Conservation (phyloP, 2,797 vertebrate genomes). For the Furcifer pardalis region DNA sequence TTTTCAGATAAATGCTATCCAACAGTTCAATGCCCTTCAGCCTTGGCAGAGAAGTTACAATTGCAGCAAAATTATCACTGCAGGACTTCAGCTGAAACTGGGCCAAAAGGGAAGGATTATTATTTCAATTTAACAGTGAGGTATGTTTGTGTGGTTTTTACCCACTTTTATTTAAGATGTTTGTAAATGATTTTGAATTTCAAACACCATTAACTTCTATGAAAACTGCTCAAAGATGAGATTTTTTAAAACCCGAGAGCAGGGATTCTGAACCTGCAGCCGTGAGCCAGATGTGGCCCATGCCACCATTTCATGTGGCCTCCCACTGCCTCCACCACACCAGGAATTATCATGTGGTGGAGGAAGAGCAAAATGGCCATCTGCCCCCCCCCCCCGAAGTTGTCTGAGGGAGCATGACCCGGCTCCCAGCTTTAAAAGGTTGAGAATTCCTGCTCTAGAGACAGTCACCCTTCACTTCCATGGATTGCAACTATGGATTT, state of each 20-base stretch:
- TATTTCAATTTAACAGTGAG: not conserved
- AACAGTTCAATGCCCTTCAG: not conserved
- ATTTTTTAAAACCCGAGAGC: no score
- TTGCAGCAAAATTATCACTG: not conserved
- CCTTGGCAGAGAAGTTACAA: not conserved
- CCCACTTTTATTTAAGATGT: not conserved
- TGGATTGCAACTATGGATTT: not conserved
- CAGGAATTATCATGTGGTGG: no score
- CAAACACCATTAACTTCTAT: not conserved
- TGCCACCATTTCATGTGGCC: no score
- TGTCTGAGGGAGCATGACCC: no score
- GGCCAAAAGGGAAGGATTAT: not conserved
- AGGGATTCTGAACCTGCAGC: no score
- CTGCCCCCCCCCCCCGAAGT: no score
- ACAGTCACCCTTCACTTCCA: not conserved
- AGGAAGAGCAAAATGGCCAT: no score
- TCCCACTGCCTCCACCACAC: no score
- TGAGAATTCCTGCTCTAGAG: no score
- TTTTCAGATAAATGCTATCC: not conserved
- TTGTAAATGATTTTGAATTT: not conserved
- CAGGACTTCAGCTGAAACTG: not conserved
- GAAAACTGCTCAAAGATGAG: no score
- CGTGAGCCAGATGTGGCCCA: no score
- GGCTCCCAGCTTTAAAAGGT: no score
- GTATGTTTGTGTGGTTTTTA: not conserved